Evolutionary conservation across 2,113 vertebrate genomes (phyloP).

Genomic region (Axis porcinus): DNA sequence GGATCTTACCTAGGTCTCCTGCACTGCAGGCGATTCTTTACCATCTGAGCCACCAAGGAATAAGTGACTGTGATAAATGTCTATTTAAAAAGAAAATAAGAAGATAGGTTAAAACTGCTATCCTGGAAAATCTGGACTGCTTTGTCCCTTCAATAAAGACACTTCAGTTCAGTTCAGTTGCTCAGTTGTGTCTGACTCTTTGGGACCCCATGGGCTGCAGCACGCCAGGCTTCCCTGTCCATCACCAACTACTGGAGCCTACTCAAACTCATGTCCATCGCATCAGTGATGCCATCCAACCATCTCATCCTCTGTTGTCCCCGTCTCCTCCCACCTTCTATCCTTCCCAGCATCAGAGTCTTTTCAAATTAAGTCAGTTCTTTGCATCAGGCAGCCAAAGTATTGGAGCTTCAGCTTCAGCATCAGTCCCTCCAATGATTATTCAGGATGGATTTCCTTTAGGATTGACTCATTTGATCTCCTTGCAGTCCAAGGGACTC

Average conservation of each 20-base stretch:
- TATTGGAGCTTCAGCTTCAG: background rate
- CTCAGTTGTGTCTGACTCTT: background rate
- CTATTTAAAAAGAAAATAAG: background rate
- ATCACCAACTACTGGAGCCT: background rate
- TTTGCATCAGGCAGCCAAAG: fast-evolving
- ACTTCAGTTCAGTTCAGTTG: background rate
- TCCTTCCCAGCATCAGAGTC: background rate
- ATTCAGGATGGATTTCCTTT: background rate
- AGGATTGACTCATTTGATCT: background rate
- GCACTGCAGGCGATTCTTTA: background rate
- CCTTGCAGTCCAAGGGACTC: background rate
- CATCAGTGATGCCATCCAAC: background rate
- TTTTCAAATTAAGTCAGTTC: background rate
- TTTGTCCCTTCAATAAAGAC: background rate
- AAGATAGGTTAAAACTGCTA: background rate
- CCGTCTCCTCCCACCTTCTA: background rate
- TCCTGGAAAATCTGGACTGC: background rate
- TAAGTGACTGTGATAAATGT: background rate
- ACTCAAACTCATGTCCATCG: background rate
- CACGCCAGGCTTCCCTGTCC: fast-evolving
- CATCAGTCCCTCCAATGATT: background rate
- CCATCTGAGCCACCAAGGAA: background rate
- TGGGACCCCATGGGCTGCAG: background rate
- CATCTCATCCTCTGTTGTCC: fast-evolving
- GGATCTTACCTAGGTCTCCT: background rate